These are phyloP conservation scores for Discoglossus pictus DNA, from an alignment of 2,797 vertebrate species.

Conservation along the genomic window DNA sequence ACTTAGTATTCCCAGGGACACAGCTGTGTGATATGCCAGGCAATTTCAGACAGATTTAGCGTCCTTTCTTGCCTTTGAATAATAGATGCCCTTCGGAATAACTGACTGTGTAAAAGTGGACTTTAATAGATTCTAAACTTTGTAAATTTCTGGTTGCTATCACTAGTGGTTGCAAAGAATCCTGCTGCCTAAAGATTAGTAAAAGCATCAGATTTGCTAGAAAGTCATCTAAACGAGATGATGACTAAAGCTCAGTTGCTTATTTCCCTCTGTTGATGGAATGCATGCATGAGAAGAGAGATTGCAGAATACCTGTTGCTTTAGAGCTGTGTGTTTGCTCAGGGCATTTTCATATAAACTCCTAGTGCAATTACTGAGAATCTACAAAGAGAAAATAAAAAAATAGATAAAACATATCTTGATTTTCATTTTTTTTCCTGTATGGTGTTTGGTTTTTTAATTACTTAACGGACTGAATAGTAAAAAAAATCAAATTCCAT, in stretches of 20 bases:
- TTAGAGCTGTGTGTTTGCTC: neutral
- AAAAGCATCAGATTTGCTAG: constrained; percentile 19
- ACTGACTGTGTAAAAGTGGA: constrained; percentile 31
- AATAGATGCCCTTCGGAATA: constrained; percentile 42
- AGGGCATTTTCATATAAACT: constrained; percentile 1
- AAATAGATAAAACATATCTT: too few relatives aligned
- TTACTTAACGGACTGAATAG: too few relatives aligned
- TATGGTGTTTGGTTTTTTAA: too few relatives aligned
- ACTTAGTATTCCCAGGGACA: constrained; percentile 29
- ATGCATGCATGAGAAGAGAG: neutral
- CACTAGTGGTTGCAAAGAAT: constrained; percentile 9
- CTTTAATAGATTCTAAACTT: constrained; percentile 47
- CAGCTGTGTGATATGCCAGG: neutral
- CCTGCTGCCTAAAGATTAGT: constrained; percentile 26
- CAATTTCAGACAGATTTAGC: constrained; percentile 15
- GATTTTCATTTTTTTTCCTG: too few relatives aligned
- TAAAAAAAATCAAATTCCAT: too few relatives aligned
- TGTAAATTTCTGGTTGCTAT: constrained; percentile 36
- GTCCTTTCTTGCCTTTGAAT: constrained; percentile 26
- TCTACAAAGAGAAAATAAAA: neutral
- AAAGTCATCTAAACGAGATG: constrained; percentile 33
- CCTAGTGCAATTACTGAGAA: constrained; percentile 14
- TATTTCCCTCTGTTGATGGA: constrained; percentile 6
- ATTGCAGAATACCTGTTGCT: neutral
- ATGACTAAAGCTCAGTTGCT: constrained; percentile 13